Conservation (phyloP, 2,797 vertebrate species). For the Cossypha heuglini region DNA sequence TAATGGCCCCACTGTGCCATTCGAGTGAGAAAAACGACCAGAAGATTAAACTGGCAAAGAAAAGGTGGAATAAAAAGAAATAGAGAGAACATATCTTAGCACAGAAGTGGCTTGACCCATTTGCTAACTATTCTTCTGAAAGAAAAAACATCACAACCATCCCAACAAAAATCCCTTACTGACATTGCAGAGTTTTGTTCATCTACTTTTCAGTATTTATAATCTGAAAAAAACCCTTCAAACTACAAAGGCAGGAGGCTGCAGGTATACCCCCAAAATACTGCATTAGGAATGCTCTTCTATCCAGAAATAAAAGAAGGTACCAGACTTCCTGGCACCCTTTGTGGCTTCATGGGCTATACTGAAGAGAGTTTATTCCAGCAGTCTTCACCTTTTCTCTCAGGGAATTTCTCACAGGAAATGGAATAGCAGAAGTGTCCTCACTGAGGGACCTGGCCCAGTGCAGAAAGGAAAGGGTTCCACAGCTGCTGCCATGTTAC, state of each 20-base stretch:
- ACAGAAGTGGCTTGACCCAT: neutral
- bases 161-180: neutral
- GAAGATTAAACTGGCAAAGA: neutral
- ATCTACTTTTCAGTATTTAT: neutral
- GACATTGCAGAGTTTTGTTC: neutral
- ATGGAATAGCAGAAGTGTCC: neutral
- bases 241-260: neutral
- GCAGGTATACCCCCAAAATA: neutral
- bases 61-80: neutral
- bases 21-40: neutral
- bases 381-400: neutral
- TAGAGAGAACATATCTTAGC: neutral
- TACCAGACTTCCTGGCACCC: neutral
- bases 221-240: neutral
- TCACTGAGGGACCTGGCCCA: neutral
- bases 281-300: neutral
- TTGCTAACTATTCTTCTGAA: neutral
- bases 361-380: neutral
- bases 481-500: neutral
- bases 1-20: neutral
- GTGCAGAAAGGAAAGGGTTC: neutral
- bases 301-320: neutral
- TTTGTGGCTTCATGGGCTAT: neutral
- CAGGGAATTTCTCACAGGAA: neutral
- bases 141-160: neutral